phyloP scores from a whole-genome alignment of 1,140 invertebrate genomes.

The Trichonephila clavipes region DNA sequence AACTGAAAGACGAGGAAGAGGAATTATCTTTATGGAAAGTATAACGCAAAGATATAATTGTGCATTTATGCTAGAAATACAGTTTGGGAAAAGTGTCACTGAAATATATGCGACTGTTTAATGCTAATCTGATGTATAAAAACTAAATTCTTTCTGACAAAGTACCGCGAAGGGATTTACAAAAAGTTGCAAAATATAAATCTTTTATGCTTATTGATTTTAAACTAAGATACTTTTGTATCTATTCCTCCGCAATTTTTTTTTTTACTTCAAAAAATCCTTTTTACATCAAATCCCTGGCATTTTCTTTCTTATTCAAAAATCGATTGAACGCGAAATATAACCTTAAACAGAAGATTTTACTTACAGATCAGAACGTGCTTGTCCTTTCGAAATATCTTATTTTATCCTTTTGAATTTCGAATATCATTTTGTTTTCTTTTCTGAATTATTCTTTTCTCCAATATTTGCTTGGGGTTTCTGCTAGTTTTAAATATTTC shows the following conservation, averaged over 20 bases:
- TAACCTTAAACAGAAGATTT: background rate
- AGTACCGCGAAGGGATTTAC: too few relatives aligned
- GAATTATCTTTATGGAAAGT: too few relatives aligned
- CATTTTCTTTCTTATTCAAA: slow-evolving; percentile 23
- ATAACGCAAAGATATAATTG: too few relatives aligned
- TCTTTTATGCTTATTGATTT: too few relatives aligned
- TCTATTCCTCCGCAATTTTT: background rate
- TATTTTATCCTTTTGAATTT: background rate
- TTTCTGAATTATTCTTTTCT: background rate
- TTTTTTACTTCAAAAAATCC: background rate
- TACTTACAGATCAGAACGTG: background rate
- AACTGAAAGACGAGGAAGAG: too few relatives aligned
- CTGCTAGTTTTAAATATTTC: background rate
- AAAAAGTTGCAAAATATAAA: too few relatives aligned
- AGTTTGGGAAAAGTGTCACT: too few relatives aligned
- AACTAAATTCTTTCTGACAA: too few relatives aligned
- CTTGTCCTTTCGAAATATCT: background rate
- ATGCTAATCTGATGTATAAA: too few relatives aligned
- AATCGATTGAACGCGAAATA: slow-evolving; percentile 15
- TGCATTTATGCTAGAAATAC: too few relatives aligned
- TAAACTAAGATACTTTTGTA: too few relatives aligned
- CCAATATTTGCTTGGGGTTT: background rate
- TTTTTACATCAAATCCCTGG: background rate
- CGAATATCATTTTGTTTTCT: background rate
- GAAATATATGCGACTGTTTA: too few relatives aligned